Evolutionary conservation across 2,113 vertebrate species (phyloP), one percentile per base, ranked within the genome.

Genomic region (Varanus komodoensis): DNA sequence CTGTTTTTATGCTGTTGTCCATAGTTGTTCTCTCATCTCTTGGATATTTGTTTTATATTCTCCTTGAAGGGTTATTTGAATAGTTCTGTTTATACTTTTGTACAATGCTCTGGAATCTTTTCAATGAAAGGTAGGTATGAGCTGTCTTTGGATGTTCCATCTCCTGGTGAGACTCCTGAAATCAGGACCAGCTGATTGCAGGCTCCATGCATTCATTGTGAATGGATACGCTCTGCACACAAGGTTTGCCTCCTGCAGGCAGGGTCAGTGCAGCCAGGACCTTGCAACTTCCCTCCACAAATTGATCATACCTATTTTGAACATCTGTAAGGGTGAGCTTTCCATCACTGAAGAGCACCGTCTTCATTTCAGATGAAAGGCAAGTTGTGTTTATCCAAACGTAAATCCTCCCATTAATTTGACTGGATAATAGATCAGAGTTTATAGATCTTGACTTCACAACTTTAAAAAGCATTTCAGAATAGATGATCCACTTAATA

Each of bases 401-500:
- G 73, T 17, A 8, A 88, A 82, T 21, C 23, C 81, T 94, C 89
- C 57, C 71, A 88, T 1, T 89, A 54, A 44, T 79, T 91, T 44
- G 61, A 27, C 11, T 48, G 78, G 64, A 19, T 61, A 73, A 82
- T 64, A 74, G 67, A 74, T 69, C 8, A 91, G 89, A 88, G 86
- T 84, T 0, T 44, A 88, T 3, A 87, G 61, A 0, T 86, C 1
- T 91, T 64, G 48, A 12, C 86, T 88, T 61, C 52, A 1, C 89
- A 64, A 85, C 71, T 88, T 92, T 4, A 80, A 69, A 90, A 85
- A 91, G 12, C 78, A 61, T 86, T 91, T 14, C 19, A 11, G 74
- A 27, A 68, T 75, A 91, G 92, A 79, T 27, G 68, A 11, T n/a
- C 3, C n/a, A 48, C 54, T 82, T 82, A 73, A 83, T 83, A 75